These are phyloP conservation scores for Sigmodon hispidus DNA, from an alignment of 2,113 vertebrate genomes.

Conservation along the genomic window DNA sequence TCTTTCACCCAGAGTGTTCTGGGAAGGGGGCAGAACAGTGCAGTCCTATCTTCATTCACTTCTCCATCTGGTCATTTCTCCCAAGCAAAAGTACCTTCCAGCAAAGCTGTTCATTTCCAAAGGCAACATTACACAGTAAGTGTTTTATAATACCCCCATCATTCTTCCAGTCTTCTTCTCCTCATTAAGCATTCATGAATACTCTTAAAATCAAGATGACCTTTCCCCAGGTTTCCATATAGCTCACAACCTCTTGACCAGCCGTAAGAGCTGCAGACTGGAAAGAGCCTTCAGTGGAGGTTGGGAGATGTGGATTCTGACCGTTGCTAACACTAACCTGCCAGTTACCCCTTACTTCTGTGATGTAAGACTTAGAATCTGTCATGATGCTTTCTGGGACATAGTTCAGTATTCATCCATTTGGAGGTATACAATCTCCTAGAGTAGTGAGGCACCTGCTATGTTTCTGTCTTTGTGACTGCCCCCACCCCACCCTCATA, in stretches of 20 bases:
- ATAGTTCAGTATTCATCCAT: neutral
- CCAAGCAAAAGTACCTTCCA: neutral
- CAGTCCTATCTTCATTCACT: neutral
- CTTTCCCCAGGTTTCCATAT: conserved; percentile 22
- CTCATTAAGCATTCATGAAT: conserved; percentile 32
- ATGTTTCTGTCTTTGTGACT: neutral
- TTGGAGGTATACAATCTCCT: neutral
- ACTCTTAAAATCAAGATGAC: conserved; percentile 21
- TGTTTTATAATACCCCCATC: neutral
- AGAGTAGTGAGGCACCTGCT: neutral
- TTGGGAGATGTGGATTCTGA: neutral
- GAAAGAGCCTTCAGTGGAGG: neutral
- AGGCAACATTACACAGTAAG: neutral
- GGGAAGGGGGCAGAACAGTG: neutral
- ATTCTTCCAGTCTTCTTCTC: neutral
- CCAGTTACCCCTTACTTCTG: neutral
- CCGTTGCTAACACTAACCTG: neutral
- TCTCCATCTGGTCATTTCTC: conserved; percentile 17
- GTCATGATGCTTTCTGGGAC: neutral
- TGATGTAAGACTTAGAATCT: neutral
- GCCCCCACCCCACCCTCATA: too few relatives aligned
- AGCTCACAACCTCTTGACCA: neutral
- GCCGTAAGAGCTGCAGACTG: neutral
- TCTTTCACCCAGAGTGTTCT: neutral
- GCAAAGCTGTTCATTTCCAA: conserved; percentile 21